Evolutionary conservation across 1,140 invertebrate genomes (phyloP).

Genomic region (Sminthurides bifidus): DNA sequence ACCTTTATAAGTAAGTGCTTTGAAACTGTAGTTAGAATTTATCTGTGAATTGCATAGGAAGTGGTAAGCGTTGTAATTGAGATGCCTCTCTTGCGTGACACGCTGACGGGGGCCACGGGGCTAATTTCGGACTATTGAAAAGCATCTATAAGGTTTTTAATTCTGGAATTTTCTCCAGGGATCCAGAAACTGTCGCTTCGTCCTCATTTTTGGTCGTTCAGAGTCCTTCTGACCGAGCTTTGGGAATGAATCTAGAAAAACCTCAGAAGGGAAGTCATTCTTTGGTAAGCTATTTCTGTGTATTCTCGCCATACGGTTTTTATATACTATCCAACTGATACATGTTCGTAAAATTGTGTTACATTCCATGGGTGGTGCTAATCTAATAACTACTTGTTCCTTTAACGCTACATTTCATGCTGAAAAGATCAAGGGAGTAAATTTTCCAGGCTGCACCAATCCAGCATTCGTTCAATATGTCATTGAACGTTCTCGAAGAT

Average conservation of each 20-base stretch:
- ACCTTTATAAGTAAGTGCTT: slow-evolving; percentile 56
- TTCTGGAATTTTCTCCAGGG: slow-evolving; percentile 35
- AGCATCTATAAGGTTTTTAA: not conserved
- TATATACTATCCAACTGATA: not conserved
- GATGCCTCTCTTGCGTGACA: no score
- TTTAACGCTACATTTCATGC: not conserved
- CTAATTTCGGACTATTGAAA: no score
- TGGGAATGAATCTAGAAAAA: slow-evolving; percentile 38
- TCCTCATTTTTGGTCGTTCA: slow-evolving; percentile 87
- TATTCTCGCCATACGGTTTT: not conserved
- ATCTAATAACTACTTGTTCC: not conserved
- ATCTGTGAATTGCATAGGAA: slow-evolving; percentile 2
- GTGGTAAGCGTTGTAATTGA: no score
- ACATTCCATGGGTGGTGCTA: not conserved
- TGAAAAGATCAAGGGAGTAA: slow-evolving; percentile 75
- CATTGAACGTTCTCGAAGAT: slow-evolving; percentile 81
- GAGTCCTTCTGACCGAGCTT: slow-evolving; percentile 59
- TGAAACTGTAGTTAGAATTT: not conserved
- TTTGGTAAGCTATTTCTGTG: slow-evolving; percentile 19
- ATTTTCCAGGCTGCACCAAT: slow-evolving; percentile 88
- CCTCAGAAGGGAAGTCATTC: slow-evolving; percentile 32
- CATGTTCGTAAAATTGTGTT: not conserved
- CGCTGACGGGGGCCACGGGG: no score
- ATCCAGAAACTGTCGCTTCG: slow-evolving; percentile 50
- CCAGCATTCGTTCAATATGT: slow-evolving; percentile 86